Conservation (phyloP, 2,888 invertebrate genomes). For the Dynastes hyllus region DNA sequence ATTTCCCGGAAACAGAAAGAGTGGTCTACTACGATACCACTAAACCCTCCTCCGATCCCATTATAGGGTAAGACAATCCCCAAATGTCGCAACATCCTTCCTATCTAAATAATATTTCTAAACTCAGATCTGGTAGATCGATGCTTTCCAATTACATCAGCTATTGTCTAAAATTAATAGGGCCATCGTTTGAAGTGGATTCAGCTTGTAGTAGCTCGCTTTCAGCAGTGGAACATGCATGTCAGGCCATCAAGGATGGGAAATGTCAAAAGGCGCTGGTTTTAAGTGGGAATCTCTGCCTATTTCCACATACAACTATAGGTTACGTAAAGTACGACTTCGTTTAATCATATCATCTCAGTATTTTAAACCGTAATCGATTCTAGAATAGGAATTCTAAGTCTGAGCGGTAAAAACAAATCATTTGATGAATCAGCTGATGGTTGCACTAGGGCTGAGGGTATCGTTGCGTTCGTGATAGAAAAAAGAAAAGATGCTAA, state of each 20-base stretch:
- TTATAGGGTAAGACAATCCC: conserved; percentile 68
- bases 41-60: conserved; percentile 66
- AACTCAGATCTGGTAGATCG: conserved; percentile 75
- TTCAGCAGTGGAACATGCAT: conserved; percentile 89
- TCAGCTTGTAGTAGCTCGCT: conserved; percentile 97
- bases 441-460: conserved; percentile 90
- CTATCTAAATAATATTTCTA: conserved; percentile 13
- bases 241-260: conserved; percentile 83
- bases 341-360: background rate
- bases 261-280: conserved; percentile 93
- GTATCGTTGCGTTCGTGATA: conserved; percentile 80
- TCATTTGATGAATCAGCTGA: conserved; percentile 90
- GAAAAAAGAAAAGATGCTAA: conserved; percentile 77
- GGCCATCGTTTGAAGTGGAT: conserved; percentile 92
- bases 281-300: conserved; percentile 89
- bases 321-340: conserved; percentile 80
- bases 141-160: conserved; percentile 95
- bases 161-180: conserved; percentile 89
- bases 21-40: conserved; percentile 69
- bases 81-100: too few relatives aligned
- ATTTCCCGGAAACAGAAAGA: conserved; percentile 84
- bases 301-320: conserved; percentile 90
- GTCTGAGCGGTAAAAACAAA: conserved; percentile 90
- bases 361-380: background rate
- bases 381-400: conserved; percentile 79